A percentile compares a stretch with the other conserved stretches of the same genome.
Conservation (phyloP, 2,888 invertebrate genomes). For the Agrochola macilenta region DNA sequence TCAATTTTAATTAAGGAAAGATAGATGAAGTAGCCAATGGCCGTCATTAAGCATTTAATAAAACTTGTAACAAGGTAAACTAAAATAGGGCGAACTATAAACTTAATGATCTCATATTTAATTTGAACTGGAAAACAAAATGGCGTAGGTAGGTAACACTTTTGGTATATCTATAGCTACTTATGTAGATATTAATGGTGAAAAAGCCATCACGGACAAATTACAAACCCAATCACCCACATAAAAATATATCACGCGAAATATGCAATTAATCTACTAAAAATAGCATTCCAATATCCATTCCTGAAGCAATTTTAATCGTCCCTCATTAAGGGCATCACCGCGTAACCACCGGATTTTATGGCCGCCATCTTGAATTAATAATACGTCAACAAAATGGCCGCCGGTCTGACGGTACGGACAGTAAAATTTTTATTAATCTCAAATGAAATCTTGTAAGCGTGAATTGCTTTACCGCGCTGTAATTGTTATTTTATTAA, state of each 20-base stretch:
- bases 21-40: background rate
- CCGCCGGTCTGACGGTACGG: constrained; percentile 68
- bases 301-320: constrained; percentile 86
- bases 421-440: constrained; percentile 86
- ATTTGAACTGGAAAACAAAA: background rate
- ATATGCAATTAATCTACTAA: constrained; percentile 66
- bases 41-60: background rate
- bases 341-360: constrained; percentile 85
- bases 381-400: constrained; percentile 87
- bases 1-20: constrained; percentile 3
- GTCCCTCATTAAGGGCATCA: constrained; percentile 87
- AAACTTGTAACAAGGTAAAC: background rate
- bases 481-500: constrained; percentile 78
- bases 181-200: background rate
- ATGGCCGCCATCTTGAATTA: constrained; percentile 88
- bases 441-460: constrained; percentile 77
- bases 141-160: background rate
- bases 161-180: background rate
- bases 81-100: background rate
- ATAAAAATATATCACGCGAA: constrained; percentile 64
- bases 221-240: constrained; percentile 43
- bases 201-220: constrained; percentile 38
- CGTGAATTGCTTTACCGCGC: constrained; percentile 74
- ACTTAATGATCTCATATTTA: background rate
- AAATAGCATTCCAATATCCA: constrained; percentile 82